Evolutionary conservation across 2,113 vertebrate species (phyloP).

Genomic region (Eclectus roratus): DNA sequence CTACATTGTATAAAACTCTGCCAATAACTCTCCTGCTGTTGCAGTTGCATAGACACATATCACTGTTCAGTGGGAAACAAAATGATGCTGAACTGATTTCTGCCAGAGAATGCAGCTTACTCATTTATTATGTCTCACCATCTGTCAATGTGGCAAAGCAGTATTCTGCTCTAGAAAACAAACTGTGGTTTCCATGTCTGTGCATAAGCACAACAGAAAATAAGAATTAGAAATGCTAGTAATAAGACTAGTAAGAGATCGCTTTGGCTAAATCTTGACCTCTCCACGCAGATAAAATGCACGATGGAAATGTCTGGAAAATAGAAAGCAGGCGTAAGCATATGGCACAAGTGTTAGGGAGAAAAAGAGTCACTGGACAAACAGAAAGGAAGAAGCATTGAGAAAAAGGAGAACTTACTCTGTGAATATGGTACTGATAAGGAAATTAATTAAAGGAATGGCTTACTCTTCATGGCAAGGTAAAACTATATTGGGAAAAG

Average conservation of each 20-base stretch:
- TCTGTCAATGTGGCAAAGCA: background rate
- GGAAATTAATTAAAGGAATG: background rate
- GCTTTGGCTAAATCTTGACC: background rate
- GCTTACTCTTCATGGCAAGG: background rate
- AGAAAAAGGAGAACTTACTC: background rate
- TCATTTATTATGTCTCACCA: background rate
- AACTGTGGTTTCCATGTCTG: background rate
- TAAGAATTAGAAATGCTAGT: background rate
- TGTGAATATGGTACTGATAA: background rate
- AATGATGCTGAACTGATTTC: background rate
- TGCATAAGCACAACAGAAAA: background rate
- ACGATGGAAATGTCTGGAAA: background rate
- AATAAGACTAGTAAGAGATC: background rate
- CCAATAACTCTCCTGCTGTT: background rate
- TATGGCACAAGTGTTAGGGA: background rate
- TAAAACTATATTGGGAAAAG: background rate
- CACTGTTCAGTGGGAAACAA: background rate
- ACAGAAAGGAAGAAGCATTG: background rate
- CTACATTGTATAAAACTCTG: accelerated
- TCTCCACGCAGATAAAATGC: background rate
- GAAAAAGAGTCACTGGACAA: background rate
- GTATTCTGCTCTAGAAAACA: background rate
- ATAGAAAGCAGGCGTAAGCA: background rate
- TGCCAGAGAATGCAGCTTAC: background rate
- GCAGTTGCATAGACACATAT: background rate